phyloP scores from a whole-genome alignment of 2,888 invertebrate genomes.

The Acronicta alni region DNA sequence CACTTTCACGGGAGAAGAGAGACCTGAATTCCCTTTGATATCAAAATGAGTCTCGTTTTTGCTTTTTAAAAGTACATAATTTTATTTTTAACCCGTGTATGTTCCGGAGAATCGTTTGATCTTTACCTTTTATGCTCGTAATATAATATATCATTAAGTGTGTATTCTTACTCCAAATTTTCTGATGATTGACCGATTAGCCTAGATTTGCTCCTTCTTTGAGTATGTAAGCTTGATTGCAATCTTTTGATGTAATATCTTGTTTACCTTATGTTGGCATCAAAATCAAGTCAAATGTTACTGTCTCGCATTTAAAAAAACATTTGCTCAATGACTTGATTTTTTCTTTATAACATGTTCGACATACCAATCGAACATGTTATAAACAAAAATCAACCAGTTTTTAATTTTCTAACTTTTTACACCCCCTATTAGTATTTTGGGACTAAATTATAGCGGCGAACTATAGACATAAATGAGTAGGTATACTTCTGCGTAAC shows the following conservation, averaged over 20 bases:
- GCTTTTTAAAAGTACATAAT: not conserved
- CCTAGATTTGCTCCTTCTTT: constrained; percentile 24
- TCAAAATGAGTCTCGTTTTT: not conserved
- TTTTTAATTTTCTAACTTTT: too few species aligned
- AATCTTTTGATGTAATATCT: constrained; percentile 11
- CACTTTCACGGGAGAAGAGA: constrained; percentile 15
- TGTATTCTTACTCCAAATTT: constrained; percentile 2
- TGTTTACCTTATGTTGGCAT: constrained; percentile 8
- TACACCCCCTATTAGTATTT: too few species aligned
- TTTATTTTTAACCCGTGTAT: not conserved
- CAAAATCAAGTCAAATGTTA: not conserved
- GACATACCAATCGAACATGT: too few species aligned
- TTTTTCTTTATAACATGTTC: too few species aligned
- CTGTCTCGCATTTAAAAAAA: not conserved
- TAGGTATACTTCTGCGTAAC: too few species aligned
- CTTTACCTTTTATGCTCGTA: constrained; percentile 30
- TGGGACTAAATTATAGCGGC: too few species aligned
- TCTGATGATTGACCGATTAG: constrained; percentile 12
- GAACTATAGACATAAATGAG: too few species aligned
- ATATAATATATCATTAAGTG: constrained; percentile 3
- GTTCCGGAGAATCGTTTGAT: constrained; percentile 31
- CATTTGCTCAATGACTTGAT: too few species aligned
- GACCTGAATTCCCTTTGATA: constrained; percentile 13
- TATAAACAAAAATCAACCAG: not conserved
- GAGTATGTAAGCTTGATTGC: too few species aligned